Base-by-base conservation (phyloP, 2,797 vertebrate genomes). In the Sebastes jordani region DNA sequence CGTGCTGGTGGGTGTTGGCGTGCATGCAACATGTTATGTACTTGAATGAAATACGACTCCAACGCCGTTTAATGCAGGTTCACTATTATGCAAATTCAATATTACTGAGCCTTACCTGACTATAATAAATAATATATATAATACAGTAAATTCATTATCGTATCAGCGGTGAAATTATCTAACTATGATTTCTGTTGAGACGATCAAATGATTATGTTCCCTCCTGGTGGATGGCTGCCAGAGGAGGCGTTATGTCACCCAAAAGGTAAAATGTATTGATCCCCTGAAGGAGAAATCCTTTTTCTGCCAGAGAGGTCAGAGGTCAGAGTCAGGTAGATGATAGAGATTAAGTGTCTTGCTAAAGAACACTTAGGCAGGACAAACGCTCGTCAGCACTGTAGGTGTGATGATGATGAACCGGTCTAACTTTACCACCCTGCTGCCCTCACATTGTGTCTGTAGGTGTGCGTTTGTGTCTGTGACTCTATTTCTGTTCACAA, bases 401-500 rank as follows among this genome's bases (percentile, higher is more conserved):
- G 67, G 72, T 60, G 65, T 42, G 38, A 42, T 63, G 52, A 81
- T 68, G 5, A 73, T 67, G 49, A 71, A 46, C 69, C 4, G 11
- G 69, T 38, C 64, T 55, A 81, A 76, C 73, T 71, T 76, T 5
- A 76, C 30, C 62, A 71, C 55, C 70, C 62, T 32, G 70, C 55
- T 82, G 72, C 72, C 83, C 71, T 77, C 63, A 72, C 54, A 49
- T n/a, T 73, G 76, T 36, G 71, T 83, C 74, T 74, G 85, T 78
- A 63, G 74, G 85, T 86, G 86, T 78, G 81, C 77, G 82, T 78
- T 81, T 86, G 80, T 82, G 88, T 87, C 77, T 90, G 84, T 78
- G 80, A 30, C 78, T 76, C 71, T 88, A 86, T 91, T 87, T 84
- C 56, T 56, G 83, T 79, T 86, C 71, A 83, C 64, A 52, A 84